Evolutionary conservation across 2,797 vertebrate species (phyloP).

Genomic region (Simalia tracyae): DNA sequence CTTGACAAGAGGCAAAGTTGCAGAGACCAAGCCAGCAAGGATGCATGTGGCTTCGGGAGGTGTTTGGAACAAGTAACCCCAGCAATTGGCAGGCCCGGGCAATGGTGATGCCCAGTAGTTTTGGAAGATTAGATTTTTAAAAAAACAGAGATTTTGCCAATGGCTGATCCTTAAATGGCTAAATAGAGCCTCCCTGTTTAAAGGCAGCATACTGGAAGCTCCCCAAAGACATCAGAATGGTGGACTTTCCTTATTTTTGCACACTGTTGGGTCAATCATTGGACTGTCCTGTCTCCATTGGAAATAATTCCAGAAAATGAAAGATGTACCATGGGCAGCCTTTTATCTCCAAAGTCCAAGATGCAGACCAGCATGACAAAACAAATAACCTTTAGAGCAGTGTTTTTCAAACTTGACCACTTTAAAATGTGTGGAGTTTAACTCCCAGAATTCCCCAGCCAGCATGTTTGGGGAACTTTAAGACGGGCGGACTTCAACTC

Average conservation of each 20-base stretch:
- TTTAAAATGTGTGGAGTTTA: neutral
- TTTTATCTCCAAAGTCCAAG: neutral
- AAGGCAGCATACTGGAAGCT: neutral
- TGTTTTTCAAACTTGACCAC: neutral
- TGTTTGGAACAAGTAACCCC: neutral
- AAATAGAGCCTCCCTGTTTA: neutral
- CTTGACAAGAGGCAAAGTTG: no score
- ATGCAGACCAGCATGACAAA: neutral
- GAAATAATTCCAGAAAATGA: neutral
- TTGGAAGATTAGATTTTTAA: neutral
- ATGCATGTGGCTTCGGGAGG: no score
- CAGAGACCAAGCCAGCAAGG: no score
- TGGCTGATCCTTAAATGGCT: neutral
- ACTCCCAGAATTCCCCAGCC: neutral
- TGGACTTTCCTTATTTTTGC: neutral
- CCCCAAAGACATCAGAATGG: neutral
- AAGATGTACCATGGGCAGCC: neutral
- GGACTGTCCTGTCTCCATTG: neutral
- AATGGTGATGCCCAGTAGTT: neutral
- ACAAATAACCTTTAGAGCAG: no score
- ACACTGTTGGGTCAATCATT: no score
- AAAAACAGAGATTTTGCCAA: neutral
- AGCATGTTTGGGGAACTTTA: neutral
- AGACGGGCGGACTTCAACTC: no score
- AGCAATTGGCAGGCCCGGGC: neutral